phyloP scores from a whole-genome alignment of 2,888 invertebrate genomes.

The Amphimallon solstitiale region DNA sequence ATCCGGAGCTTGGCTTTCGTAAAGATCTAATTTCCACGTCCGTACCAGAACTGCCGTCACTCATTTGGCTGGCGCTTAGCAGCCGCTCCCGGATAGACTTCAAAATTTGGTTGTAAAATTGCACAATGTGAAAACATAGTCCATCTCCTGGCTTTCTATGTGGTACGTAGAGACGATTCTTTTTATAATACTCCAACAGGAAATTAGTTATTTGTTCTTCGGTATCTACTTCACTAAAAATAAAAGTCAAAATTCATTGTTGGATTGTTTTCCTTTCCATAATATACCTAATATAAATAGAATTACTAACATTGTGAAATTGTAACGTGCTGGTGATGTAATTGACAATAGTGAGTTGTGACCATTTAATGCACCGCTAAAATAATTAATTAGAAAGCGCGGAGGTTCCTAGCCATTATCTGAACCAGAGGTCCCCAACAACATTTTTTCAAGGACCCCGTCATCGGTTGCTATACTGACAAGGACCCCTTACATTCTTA shows the following conservation, averaged over 20 bases:
- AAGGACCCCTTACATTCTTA: too few relatives aligned
- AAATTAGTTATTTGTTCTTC: slow-evolving; percentile 58
- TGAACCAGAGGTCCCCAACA: too few relatives aligned
- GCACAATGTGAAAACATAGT: slow-evolving; percentile 53
- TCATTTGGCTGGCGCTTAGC: neutral
- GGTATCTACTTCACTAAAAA: slow-evolving; percentile 53
- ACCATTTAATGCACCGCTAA: too few relatives aligned
- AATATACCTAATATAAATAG: neutral
- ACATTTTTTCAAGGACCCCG: too few relatives aligned
- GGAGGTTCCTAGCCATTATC: too few relatives aligned
- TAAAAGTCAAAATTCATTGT: slow-evolving; percentile 26
- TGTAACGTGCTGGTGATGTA: too few relatives aligned
- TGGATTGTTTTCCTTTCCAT: too few relatives aligned
- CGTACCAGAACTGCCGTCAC: slow-evolving; percentile 4
- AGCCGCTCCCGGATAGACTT: slow-evolving; percentile 31
- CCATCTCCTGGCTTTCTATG: slow-evolving; percentile 55
- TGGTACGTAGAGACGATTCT: slow-evolving; percentile 60
- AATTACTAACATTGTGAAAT: too few relatives aligned
- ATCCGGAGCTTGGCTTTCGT: neutral
- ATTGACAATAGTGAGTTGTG: too few relatives aligned
- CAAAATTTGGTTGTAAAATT: slow-evolving; percentile 55
- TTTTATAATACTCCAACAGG: slow-evolving; percentile 58
- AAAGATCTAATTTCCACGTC: slow-evolving; percentile 29
- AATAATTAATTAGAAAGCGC: too few relatives aligned
- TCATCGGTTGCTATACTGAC: too few relatives aligned